phyloP scores from a whole-genome alignment of 2,888 invertebrate genomes.

The Phengaris arion region DNA sequence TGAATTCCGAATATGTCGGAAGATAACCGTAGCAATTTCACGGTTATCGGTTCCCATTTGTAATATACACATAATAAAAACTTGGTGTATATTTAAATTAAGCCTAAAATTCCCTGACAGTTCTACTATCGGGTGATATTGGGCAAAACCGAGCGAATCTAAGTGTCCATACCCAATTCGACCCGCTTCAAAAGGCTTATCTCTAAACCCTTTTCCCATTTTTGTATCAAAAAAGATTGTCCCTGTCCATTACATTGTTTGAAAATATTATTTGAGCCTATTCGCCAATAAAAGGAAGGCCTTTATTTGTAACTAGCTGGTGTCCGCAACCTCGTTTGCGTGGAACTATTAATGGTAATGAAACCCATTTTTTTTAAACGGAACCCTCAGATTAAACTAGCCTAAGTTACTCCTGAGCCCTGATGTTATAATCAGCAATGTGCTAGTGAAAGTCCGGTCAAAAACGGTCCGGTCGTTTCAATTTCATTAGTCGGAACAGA shows the following conservation, averaged over 20 bases:
- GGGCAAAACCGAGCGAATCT: slow-evolving; percentile 65
- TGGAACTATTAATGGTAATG: too few relatives aligned
- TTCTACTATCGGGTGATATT: slow-evolving; percentile 74
- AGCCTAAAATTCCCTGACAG: slow-evolving; percentile 63
- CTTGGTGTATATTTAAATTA: slow-evolving; percentile 38
- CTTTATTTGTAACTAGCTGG: too few relatives aligned
- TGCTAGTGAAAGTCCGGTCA: too few relatives aligned
- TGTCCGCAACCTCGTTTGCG: too few relatives aligned
- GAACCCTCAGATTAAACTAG: too few relatives aligned
- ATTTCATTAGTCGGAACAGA: too few relatives aligned
- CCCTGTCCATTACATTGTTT: slow-evolving; percentile 70
- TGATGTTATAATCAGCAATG: too few relatives aligned
- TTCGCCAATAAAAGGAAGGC: slow-evolving; percentile 29
- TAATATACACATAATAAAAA: slow-evolving; percentile 8
- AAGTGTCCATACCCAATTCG: slow-evolving; percentile 73
- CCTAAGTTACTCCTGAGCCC: too few relatives aligned
- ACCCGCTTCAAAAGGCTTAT: slow-evolving; percentile 77
- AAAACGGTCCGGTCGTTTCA: too few relatives aligned
- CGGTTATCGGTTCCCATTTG: slow-evolving; percentile 6
- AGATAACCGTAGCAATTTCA: slow-evolving; percentile 23
- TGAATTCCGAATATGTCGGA: slow-evolving; percentile 4
- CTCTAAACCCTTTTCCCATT: slow-evolving; percentile 73
- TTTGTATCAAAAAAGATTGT: slow-evolving; percentile 72
- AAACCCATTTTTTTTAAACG: too few relatives aligned
- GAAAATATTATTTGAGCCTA: slow-evolving; percentile 69